phyloP scores from a whole-genome alignment of 2,797 vertebrate species.

The Onychomys arenicola region DNA sequence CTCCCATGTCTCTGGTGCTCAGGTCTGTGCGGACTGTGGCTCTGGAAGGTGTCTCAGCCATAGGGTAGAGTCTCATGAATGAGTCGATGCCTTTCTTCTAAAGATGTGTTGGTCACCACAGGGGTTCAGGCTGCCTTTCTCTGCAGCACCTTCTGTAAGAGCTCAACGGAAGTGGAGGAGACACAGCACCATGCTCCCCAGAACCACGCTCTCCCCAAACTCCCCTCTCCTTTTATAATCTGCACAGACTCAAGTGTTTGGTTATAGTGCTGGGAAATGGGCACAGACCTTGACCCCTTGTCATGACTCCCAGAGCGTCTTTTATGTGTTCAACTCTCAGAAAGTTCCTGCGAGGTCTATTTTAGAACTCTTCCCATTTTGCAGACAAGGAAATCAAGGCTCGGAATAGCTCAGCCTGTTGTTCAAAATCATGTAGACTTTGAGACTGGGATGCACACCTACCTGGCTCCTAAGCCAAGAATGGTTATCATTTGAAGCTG shows the following conservation, averaged over 20 bases:
- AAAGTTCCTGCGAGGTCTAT: accelerated
- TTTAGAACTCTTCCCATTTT: not conserved
- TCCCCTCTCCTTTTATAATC: not conserved
- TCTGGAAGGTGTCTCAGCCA: not conserved
- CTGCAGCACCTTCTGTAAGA: not conserved
- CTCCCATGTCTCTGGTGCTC: not conserved
- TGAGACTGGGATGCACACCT: not conserved
- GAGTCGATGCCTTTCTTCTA: not conserved
- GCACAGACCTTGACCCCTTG: accelerated
- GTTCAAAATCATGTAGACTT: not conserved
- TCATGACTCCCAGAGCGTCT: not conserved
- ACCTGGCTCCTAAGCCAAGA: not conserved
- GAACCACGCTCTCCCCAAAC: not conserved
- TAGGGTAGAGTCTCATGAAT: too few relatives aligned
- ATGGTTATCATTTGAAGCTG: not conserved
- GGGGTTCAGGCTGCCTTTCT: not conserved
- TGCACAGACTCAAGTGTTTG: not conserved
- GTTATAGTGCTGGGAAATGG: too few relatives aligned
- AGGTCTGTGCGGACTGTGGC: not conserved
- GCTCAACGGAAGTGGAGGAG: not conserved
- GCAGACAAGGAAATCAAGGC: not conserved
- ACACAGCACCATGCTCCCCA: not conserved
- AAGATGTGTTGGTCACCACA: too few relatives aligned
- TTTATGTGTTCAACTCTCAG: not conserved
- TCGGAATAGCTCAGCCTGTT: not conserved